Evolutionary conservation across 2,113 vertebrate genomes (phyloP).

Genomic region (Carollia perspicillata): DNA sequence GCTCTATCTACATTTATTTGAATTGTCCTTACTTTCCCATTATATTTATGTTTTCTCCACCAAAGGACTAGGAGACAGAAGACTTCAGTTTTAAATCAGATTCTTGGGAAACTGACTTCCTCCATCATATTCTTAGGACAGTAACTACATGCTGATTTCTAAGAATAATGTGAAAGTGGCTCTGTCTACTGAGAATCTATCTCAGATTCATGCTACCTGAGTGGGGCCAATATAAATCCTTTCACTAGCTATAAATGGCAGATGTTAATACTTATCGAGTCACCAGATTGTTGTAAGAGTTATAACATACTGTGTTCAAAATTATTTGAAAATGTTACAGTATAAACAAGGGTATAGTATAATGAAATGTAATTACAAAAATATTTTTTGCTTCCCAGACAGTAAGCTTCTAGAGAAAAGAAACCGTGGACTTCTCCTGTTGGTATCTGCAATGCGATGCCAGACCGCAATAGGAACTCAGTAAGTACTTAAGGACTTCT

Average conservation of each 20-base stretch:
- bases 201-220: background rate
- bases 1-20: background rate
- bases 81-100: background rate
- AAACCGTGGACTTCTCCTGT: background rate
- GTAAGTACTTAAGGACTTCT: background rate
- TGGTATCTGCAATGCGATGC: background rate
- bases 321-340: slow-evolving; percentile 9
- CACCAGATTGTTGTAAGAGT: background rate
- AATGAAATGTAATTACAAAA: slow-evolving; percentile 13
- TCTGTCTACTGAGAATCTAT: background rate
- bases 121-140: background rate
- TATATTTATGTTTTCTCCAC: background rate
- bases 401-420: background rate
- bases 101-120: background rate
- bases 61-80: background rate
- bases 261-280: background rate
- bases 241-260: background rate
- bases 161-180: background rate
- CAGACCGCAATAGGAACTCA: background rate
- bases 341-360: background rate
- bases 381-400: background rate
- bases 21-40: background rate
- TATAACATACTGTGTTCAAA: background rate
- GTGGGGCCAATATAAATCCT: background rate
- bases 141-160: background rate